Percentiles rank a stretch among this genome's conserved stretches.
These are phyloP conservation scores for Plagodis dolabraria DNA, from an alignment of 2,888 invertebrate genomes.

Conservation along the genomic window DNA sequence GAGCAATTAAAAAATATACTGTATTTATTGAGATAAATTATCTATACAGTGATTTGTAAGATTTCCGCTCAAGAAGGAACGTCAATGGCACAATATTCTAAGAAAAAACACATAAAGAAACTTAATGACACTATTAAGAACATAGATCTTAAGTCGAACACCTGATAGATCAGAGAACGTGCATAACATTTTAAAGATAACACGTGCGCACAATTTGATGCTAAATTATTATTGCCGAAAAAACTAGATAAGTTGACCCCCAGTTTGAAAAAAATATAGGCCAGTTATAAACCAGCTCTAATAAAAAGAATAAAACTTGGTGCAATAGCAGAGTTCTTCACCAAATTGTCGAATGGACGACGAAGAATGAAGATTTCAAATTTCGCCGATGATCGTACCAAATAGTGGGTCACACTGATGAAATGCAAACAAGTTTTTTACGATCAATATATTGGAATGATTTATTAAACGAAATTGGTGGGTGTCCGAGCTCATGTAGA, in stretches of 20 bases:
- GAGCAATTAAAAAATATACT: constrained; percentile 21
- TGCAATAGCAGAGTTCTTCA: too few species aligned
- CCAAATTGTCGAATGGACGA: constrained; percentile 7
- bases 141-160: constrained; percentile 20
- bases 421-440: constrained; percentile 34
- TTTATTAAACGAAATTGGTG: constrained; percentile 34
- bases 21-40: constrained; percentile 17
- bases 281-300: too few species aligned
- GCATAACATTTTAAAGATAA: constrained; percentile 14
- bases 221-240: neutral
- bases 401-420: constrained; percentile 27
- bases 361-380: constrained; percentile 11
- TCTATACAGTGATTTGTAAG: constrained; percentile 18
- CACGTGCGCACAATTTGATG: constrained; percentile 13
- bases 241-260: constrained; percentile 4
- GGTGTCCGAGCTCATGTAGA: constrained; percentile 25
- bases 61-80: constrained; percentile 19
- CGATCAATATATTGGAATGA: constrained; percentile 34
- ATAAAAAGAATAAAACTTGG: too few species aligned
- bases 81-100: constrained; percentile 13
- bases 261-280: neutral
- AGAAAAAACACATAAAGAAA: constrained; percentile 1
- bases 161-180: constrained; percentile 3
- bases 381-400: constrained; percentile 18
- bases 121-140: constrained; percentile 17